A percentile compares a stretch with the other conserved stretches of the same genome.
These are phyloP conservation scores for Phengaris alcon DNA, from an alignment of 2,888 invertebrate genomes.

Conservation along the genomic window DNA sequence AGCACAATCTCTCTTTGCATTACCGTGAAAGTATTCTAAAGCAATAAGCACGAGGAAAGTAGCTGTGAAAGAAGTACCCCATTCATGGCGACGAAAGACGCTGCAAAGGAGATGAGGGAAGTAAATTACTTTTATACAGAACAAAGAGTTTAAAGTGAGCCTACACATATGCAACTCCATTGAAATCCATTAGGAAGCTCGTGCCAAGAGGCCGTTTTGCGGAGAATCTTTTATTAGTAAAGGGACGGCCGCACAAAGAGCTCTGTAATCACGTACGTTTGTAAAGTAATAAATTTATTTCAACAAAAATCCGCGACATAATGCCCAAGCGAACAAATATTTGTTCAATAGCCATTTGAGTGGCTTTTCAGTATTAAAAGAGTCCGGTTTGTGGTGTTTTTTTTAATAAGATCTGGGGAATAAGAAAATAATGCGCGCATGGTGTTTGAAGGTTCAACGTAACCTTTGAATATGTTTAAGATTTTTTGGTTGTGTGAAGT, in stretches of 20 bases:
- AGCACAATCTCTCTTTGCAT: conserved; percentile 29
- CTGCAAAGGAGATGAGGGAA: conserved; percentile 58
- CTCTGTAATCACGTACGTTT: conserved; percentile 59
- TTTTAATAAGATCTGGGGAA: not conserved
- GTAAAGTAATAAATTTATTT: conserved; percentile 58
- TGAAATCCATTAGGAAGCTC: conserved; percentile 71
- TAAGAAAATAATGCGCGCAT: not conserved
- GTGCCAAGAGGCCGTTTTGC: conserved; percentile 67
- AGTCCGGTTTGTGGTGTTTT: not conserved
- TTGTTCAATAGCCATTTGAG: conserved; percentile 17
- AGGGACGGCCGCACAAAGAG: conserved; percentile 61
- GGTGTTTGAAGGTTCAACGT: not conserved
- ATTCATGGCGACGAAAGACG: conserved; percentile 61
- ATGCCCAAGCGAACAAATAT: not conserved
- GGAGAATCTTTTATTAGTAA: conserved; percentile 66
- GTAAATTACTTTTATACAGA: conserved; percentile 68
- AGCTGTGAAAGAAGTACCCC: conserved; percentile 61
- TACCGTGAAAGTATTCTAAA: conserved; percentile 46
- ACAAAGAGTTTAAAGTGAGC: conserved; percentile 71
- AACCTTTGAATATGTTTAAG: too few species aligned
- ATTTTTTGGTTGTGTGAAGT: too few species aligned
- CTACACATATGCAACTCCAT: conserved; percentile 69
- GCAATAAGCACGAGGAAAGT: conserved; percentile 43
- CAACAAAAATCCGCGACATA: conserved; percentile 10
- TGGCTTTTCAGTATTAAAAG: conserved; percentile 19